These are phyloP conservation scores for Argynnis bischoffii DNA, from an alignment of 2,888 invertebrate species.

Conservation along the genomic window DNA sequence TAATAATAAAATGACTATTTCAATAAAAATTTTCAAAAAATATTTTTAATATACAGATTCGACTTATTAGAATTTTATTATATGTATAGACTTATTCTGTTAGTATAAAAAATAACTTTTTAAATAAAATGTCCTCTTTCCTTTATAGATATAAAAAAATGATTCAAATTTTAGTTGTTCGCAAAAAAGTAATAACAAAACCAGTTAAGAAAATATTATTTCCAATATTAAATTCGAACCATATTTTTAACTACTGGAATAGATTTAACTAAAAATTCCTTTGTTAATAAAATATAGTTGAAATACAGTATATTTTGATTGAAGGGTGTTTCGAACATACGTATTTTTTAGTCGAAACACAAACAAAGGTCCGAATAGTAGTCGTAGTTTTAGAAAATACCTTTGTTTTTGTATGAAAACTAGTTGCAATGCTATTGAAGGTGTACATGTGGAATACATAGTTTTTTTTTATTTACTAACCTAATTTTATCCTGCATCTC, in stretches of 20 bases:
- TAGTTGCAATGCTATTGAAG: conserved; percentile 13
- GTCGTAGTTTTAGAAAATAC: conserved; percentile 13
- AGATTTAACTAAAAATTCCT: not conserved
- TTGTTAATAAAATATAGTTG: not conserved
- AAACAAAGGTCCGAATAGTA: conserved; percentile 7
- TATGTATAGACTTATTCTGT: no score
- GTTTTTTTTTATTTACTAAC: conserved; percentile 9
- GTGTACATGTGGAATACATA: conserved; percentile 6
- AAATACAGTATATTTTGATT: conserved; percentile 12
- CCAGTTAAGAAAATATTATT: no score
- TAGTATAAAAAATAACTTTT: no score
- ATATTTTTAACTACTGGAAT: not conserved
- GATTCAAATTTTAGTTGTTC: no score
- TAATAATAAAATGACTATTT: no score
- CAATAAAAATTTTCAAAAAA: no score
- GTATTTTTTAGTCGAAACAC: conserved; percentile 7
- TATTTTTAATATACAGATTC: no score
- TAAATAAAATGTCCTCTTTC: no score
- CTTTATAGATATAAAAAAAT: no score
- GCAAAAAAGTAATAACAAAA: no score
- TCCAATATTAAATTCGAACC: no score
- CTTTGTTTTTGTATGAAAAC: conserved; percentile 12
- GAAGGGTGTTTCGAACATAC: conserved; percentile 9
- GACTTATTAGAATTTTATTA: no score
- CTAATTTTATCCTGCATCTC: not conserved